Evolutionary conservation across 2,797 vertebrate genomes (phyloP), one percentile per base, ranked within the genome.

Genomic region (Pangasius djambal): DNA sequence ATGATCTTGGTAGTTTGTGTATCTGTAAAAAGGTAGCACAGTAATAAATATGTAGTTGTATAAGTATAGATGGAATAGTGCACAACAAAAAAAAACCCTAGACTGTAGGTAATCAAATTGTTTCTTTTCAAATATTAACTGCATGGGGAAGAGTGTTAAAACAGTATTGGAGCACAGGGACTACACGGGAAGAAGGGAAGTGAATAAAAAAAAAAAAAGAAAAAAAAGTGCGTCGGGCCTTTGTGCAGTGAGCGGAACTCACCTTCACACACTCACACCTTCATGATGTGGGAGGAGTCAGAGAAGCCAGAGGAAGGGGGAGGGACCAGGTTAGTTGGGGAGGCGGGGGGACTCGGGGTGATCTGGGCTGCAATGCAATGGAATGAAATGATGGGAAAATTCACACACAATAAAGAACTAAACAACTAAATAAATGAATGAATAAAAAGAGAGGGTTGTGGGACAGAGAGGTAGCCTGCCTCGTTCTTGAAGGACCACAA

Each of bases 321-420:
- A 96, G 97, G 97, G 96, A 95, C 95, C 96, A 92, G 96, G 95
- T 96, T 97, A 92, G 96, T 97, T 90, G 97, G 97, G 96, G 98
- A 97, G 92, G 96, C 95, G 93, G 97, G 96, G 95, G 97, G 96
- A 89, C 97, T 98, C 92, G 96, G 96, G 95, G 94, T 94, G 85
- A 97, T 97, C 94, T 97, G 97, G 95, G 97, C 98, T 99, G 96
- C 94, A 94, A 93, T 94, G 92, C 94, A 94, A 92, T 94, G 92
- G 83, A 91, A 83, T 90, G 88, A 87, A 83, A 88, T 87, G 91
- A 28, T 83, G 86, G 81, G 3, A 74, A 83, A 85, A 69, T 88
- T 91, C 89, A 92, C 18, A 20, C 72, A 89, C 16, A 79, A 59
- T 37, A 87, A 61, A 91, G 86, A 34, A 25, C 86, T 40, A 44